Evolutionary conservation across 1,140 invertebrate genomes (phyloP).

Genomic region (Drosophila cardini): DNA sequence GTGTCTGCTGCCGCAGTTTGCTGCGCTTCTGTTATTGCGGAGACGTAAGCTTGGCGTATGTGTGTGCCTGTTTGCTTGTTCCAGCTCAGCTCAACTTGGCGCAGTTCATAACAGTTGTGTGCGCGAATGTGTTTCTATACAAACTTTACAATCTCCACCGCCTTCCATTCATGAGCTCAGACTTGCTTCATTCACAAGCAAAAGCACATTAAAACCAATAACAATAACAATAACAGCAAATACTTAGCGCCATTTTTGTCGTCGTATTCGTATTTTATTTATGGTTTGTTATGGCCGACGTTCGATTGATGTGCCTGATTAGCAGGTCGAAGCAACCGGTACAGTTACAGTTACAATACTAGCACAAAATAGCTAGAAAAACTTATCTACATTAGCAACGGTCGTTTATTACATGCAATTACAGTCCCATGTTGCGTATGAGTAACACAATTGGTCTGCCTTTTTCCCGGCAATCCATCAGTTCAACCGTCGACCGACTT

Average conservation of each 20-base stretch:
- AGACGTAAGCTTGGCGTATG: slow-evolving; percentile 42
- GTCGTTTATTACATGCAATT: slow-evolving; percentile 71
- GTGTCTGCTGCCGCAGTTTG: slow-evolving; percentile 42
- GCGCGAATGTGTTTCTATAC: slow-evolving; percentile 35
- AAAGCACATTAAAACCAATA: slow-evolving; percentile 10
- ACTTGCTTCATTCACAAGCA: slow-evolving; percentile 44
- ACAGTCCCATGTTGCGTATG: slow-evolving; percentile 66
- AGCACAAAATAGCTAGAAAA: slow-evolving; percentile 37
- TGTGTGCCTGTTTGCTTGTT: slow-evolving; percentile 38
- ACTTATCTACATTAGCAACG: slow-evolving; percentile 74
- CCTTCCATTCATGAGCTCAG: slow-evolving; percentile 33
- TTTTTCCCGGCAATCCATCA: slow-evolving; percentile 51
- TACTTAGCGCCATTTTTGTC: slow-evolving; percentile 48
- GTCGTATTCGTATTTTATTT: slow-evolving; percentile 43
- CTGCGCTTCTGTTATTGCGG: slow-evolving; percentile 70
- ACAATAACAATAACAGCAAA: slow-evolving; percentile 25
- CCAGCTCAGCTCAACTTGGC: slow-evolving; percentile 32
- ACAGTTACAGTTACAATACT: slow-evolving; percentile 5
- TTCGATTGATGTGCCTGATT: slow-evolving; percentile 48
- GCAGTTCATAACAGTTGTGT: slow-evolving; percentile 19
- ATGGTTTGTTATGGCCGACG: slow-evolving; percentile 50
- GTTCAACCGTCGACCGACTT: slow-evolving; percentile 58
- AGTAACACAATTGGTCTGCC: slow-evolving; percentile 62
- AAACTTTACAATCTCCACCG: slow-evolving; percentile 39
- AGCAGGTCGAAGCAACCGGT: slow-evolving; percentile 43